Evolutionary conservation across 2,113 vertebrate species (phyloP), one percentile per base, ranked within the genome.

Genomic region (Tachycineta bicolor): DNA sequence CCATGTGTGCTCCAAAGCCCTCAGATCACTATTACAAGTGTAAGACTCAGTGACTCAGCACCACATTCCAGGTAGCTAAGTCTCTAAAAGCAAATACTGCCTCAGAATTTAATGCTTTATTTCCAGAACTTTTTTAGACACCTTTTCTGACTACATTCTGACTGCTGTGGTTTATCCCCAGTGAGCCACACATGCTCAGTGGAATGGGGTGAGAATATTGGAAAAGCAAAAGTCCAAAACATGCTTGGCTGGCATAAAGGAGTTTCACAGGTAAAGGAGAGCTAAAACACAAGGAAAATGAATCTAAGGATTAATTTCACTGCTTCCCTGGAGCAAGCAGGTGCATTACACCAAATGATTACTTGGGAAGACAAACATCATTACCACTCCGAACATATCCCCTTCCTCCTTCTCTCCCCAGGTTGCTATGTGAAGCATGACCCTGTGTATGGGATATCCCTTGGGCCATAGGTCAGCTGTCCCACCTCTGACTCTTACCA

Each of bases 271-370:
- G 29, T 24, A 56, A 78, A 31, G 4, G 9, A 60, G 52, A 76
- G 14, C 6, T 39, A 9, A 10, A 63, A 7, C 3, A 5, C 2
- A 20, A 74, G 5, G 8, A 43, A 78, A 82, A 28, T 12, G 4
- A 78, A 56, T 31, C 4, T 6, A 74, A 50, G 7, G 74, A 56
- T 34, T 82, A 2, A 43, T 69, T 65, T 37, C 15, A 10, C 37
- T 23, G 2, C 9, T 81, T 64, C 33, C 44, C 11, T 46, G 11
- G 0, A 6, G 9, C 10, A 70, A 11, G 7, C 17, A 74, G 21
- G 20, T 60, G 6, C 23, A 52, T 60, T 15, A 25, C 2, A 3
- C 0, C 0, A 50, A 31, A 44, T 0, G 0, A 8, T 63, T 23
- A 6, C 28, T 31, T 68, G 14, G 4, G 14, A 78, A 64, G 29